Conservation (phyloP, 2,888 invertebrate genomes). For the Dorcus parallelipipedus region DNA sequence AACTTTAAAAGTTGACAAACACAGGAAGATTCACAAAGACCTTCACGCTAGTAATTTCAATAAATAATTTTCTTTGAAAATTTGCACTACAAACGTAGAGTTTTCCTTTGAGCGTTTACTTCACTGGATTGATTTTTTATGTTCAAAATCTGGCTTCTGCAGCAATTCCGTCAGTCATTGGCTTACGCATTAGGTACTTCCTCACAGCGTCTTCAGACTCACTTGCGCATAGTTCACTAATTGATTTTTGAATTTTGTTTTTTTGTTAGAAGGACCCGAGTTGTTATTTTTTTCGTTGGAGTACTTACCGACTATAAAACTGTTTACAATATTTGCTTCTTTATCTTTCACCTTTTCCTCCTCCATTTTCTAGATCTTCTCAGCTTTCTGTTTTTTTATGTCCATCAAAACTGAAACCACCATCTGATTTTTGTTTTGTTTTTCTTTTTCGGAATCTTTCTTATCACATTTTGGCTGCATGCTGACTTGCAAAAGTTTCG, state of each 20-base stretch:
- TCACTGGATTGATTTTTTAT: constrained; percentile 82
- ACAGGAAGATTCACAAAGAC: too few species aligned
- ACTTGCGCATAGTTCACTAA: constrained; percentile 55
- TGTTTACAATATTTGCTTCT: constrained; percentile 48
- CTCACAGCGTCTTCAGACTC: constrained; percentile 92
- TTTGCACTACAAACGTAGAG: constrained; percentile 78
- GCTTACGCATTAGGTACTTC: constrained; percentile 91
- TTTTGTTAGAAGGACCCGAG: constrained; percentile 53
- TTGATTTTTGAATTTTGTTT: constrained; percentile 53
- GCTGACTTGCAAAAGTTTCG: too few species aligned
- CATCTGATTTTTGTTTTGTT: too few species aligned
- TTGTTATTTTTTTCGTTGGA: constrained; percentile 51
- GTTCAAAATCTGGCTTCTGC: constrained; percentile 92
- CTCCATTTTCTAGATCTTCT: too few species aligned
- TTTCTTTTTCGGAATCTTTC: too few species aligned
- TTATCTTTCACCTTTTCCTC: too few species aligned
- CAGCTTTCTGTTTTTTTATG: too few species aligned
- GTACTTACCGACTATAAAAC: constrained; percentile 52
- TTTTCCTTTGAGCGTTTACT: constrained; percentile 87
- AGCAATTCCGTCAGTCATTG: constrained; percentile 94
- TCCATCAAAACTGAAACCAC: too few species aligned
- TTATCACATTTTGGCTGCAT: too few species aligned
- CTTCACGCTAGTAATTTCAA: too few species aligned
- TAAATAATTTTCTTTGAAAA: too few species aligned
- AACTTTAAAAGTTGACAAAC: too few species aligned